A percentile compares a stretch with the other conserved stretches of the same genome.
Evolutionary conservation across 1,140 invertebrate genomes (phyloP).

Genomic region (Thalassaphorura encarpata): DNA sequence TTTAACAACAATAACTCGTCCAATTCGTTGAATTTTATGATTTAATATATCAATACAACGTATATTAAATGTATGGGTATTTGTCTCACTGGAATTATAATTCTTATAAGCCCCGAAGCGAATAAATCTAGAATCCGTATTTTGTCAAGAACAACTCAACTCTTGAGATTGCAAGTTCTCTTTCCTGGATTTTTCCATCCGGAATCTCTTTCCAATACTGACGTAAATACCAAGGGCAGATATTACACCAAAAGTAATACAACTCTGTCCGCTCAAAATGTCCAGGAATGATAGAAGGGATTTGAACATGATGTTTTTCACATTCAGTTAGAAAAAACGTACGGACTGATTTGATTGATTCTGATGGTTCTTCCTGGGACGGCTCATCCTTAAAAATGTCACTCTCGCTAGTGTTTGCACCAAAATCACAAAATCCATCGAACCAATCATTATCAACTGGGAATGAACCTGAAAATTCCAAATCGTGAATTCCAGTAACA

Average conservation of each 20-base stretch:
- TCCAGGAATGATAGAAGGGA: conserved; percentile 2
- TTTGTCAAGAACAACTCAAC: too few species aligned
- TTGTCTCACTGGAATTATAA: too few species aligned
- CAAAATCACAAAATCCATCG: neutral
- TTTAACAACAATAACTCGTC: too few species aligned
- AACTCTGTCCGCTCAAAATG: neutral
- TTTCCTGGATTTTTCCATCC: too few species aligned
- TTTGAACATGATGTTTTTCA: neutral
- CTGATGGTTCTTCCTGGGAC: neutral
- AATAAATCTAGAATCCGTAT: too few species aligned
- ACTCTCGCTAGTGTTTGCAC: neutral
- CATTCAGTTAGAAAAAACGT: neutral
- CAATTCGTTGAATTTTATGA: too few species aligned
- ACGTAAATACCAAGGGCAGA: neutral
- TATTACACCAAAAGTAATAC: neutral
- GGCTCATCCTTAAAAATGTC: neutral
- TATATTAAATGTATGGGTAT: too few species aligned
- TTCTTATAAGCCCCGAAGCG: too few species aligned
- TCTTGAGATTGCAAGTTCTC: too few species aligned
- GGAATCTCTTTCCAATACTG: too few species aligned
- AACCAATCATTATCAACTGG: conserved; percentile 11
- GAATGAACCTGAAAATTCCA: conserved; percentile 5
- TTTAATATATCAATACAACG: too few species aligned
- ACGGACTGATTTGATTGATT: too few species aligned
- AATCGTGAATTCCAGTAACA: neutral